Conservation (phyloP, 1,140 invertebrate genomes). For the Drosophila gunungcola region DNA sequence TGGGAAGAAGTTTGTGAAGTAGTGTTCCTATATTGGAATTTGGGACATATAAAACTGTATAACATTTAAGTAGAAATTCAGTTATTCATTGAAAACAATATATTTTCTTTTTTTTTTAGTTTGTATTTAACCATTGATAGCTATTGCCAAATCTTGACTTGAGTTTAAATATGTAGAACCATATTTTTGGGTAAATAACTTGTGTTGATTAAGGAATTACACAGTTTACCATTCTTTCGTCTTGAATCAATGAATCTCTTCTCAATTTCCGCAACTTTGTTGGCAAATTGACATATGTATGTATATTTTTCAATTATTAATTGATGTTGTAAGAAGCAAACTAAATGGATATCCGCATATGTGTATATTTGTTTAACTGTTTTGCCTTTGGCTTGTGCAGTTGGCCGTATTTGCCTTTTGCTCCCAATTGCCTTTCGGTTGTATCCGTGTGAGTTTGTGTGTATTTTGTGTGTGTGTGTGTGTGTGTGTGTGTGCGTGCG, state of each 20-base stretch:
- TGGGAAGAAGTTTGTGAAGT: too few relatives aligned
- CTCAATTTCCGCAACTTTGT: constrained; percentile 16
- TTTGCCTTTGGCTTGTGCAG: constrained; percentile 42
- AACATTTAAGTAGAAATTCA: too few relatives aligned
- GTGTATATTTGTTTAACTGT: constrained; percentile 24
- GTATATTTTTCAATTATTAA: constrained; percentile 69
- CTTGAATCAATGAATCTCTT: constrained; percentile 8
- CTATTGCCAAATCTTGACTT: neutral
- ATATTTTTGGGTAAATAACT: constrained; percentile 15
- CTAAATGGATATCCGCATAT: constrained; percentile 27
- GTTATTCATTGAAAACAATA: too few relatives aligned
- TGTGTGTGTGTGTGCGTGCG: neutral
- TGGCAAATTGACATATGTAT: constrained; percentile 6
- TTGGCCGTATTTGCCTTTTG: constrained; percentile 43
- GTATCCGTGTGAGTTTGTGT: constrained; percentile 10
- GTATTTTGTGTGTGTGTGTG: neutral
- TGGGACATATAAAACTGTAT: too few relatives aligned
- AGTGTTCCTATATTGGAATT: too few relatives aligned
- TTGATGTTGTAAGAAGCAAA: constrained; percentile 54
- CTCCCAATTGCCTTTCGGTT: constrained; percentile 27
- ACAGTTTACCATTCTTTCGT: constrained; percentile 16
- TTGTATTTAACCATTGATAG: too few relatives aligned
- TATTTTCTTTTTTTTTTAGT: too few relatives aligned
- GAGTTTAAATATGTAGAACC: neutral
- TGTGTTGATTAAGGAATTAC: constrained; percentile 36